Evolutionary conservation across 1,140 invertebrate species (phyloP), one percentile per base, ranked within the genome.

Genomic region (Drosophila willistoni): DNA sequence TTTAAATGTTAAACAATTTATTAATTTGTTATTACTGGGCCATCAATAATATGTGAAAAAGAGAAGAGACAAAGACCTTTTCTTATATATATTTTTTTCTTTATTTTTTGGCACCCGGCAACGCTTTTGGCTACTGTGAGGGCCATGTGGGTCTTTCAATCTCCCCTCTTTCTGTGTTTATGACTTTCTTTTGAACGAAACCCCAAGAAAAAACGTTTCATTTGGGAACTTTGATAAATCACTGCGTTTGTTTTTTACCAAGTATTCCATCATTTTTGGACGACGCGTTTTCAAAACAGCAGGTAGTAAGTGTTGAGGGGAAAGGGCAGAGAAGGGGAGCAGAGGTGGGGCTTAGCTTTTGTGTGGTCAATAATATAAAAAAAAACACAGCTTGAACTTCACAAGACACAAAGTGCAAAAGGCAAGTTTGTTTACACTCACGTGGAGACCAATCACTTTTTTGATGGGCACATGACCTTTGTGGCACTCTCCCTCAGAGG

Each of bases 1-100:
- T 89, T 89, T 89, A 81, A 89, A 89, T 89, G 84, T 89, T 89
- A 90, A 89, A 89, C 81, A 89, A 90, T 89, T 89, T 89, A 89
- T 84, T 89, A 89, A 89, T 89, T 89, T 89, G 84, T 90, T 89
- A 71, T 77, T 89, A 79, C 84, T 65, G 39, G 55, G 59, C 76
- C 77, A 78, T 72, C 64, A 65, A 77, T 62, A 69, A 67, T 65
- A 61, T 67, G 54, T 34, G 55, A 62, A 62, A 73, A 62, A 66
- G 68, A 71, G 64, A 39, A 39, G 10, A 77, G 74, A 89, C 75
- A 79, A 87, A 86, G 34, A 36, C 29, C 29, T 29, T 6, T 29
- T 29, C 29, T 29, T 3, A 29, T 25, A 22, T 54, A 54, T 12
- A n/a, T n/a, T n/a, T n/a, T n/a, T n/a, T n/a, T 25, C 3, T 29